Evolutionary conservation across 2,113 vertebrate genomes (phyloP), one percentile per base, ranked within the genome.

Genomic region (Rhinopithecus roxellana): DNA sequence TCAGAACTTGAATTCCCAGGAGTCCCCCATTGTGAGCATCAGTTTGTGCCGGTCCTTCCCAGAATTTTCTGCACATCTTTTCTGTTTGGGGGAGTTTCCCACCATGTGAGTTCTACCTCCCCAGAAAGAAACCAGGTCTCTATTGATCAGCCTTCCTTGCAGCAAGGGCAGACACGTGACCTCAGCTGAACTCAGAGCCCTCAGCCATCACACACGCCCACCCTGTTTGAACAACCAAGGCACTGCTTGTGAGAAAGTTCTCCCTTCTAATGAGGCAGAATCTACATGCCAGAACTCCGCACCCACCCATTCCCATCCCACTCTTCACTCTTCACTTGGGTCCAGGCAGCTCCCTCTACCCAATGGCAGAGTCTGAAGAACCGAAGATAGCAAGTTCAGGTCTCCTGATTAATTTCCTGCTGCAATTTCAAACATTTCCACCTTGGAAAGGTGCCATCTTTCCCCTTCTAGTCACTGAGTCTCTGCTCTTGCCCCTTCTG

Each of bases 61-160:
- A 70, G 83, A 93, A 77, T 80, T 75, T 43, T 90, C 45, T 40
- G 27, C 38, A 38, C 20, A 67, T 40, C 72, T 45, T 92, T 91
- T 83, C 50, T 64, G 23, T 52, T 59, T 67, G n/a, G 55, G 92
- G 61, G 8, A 7, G 16, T n/a, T 48, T 7, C 52, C 50, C 14
- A 45, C 14, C 10, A 3, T 3, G 38, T 30, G 77, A 77, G 9
- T 61, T 64, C 90, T 48, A 69, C 14, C 35, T 45, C 59, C 52
- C 50, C 30, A 69, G 48, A 61, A 79, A 78, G 88, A 84, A 48
- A 67, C 74, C 86, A 95, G 83, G 64, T 12, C 35, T 92, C 48
- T 70, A 35, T 57, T 93, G 95, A 87, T 70, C 93, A 94, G 93
- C 20, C n/a, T 90, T 48, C 88, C 32, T 88, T 17, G 43, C 30